Percentiles rank a stretch among this genome's conserved stretches.
phyloP scores from a whole-genome alignment of 2,113 vertebrate species.

The Rhadina sibilatrix region DNA sequence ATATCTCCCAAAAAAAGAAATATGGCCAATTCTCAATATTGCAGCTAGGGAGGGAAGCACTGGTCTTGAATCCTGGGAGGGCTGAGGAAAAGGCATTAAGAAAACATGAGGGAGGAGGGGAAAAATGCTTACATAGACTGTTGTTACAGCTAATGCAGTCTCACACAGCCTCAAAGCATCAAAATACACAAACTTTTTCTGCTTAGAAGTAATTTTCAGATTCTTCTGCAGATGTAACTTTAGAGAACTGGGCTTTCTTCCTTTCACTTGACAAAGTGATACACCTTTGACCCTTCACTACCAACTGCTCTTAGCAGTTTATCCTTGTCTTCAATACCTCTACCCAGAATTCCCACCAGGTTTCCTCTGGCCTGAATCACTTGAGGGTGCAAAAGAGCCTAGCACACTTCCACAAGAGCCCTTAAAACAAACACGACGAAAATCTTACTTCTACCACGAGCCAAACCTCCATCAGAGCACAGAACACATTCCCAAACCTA shows the following conservation, averaged over 20 bases:
- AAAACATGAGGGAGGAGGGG: background rate
- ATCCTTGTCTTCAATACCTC: background rate
- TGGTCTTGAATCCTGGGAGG: background rate
- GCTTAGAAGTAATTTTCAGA: background rate
- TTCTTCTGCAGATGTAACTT: background rate
- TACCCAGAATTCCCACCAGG: background rate
- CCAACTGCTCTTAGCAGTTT: background rate
- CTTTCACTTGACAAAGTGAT: background rate
- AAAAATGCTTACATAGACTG: background rate
- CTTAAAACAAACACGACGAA: background rate
- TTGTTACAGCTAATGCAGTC: background rate
- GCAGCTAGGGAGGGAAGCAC: background rate
- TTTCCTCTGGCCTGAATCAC: background rate
- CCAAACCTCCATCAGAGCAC: background rate
- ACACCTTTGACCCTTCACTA: background rate
- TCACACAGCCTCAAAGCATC: background rate
- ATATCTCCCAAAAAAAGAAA: background rate
- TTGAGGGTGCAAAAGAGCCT: background rate
- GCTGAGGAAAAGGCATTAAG: background rate
- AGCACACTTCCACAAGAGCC: background rate
- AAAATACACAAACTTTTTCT: background rate
- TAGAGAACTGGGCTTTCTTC: background rate
- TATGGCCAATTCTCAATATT: accelerated
- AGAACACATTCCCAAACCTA: conserved; percentile 42
- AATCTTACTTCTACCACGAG: background rate